Base-by-base conservation (phyloP, 2,888 invertebrate genomes). In the Drosophila prolongata region DNA sequence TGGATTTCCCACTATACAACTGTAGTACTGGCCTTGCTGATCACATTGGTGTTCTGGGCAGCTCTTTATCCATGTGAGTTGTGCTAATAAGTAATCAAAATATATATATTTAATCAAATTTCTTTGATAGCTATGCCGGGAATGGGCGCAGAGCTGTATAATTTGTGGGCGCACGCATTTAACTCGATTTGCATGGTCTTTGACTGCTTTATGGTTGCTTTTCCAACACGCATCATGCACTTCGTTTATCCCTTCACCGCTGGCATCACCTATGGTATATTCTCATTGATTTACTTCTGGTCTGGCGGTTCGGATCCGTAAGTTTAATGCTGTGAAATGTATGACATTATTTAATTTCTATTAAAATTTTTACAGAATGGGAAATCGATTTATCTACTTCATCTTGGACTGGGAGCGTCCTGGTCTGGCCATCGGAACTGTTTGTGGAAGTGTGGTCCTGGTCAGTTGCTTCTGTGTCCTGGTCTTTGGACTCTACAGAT, bases 361-460 rank as follows among this genome's bases (percentile, higher is more conserved):
- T 9, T 0, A 13, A 1, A 11, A 9, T 16, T 35, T 6, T 16
- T 1, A 16, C 53, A 94, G 94, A 64, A 79, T 91, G 40, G 96
- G 95, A 0, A 89, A 93, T 40, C 93, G 92, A 0, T 95, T 93
- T 58, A 95, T 97, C 66, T 97, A 97, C 90, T 94, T 94, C 19
- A 94, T 96, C 2, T 92, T 97, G 42, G 94, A 97, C 90, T 97
- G 96, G 96, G 93, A 94, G 52, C 93, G 94, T 1, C 95, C 96
- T 0, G 93, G 94, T 38, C 89, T 69, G 61, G 89, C 91, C 1
- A 71, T 80, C 14, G 56, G 78, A 19, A 80, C 88, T 3, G 62
- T 85, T 8, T 58, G 85, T 11, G 89, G 85, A 10, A 78, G 88
- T 38, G 52, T 81, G 27, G 62, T 62, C 2, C 13, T 90, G n/a